A percentile compares a stretch with the other conserved stretches of the same genome.
Evolutionary conservation across 2,797 vertebrate genomes (phyloP).

Genomic region (Mergus octosetaceus): DNA sequence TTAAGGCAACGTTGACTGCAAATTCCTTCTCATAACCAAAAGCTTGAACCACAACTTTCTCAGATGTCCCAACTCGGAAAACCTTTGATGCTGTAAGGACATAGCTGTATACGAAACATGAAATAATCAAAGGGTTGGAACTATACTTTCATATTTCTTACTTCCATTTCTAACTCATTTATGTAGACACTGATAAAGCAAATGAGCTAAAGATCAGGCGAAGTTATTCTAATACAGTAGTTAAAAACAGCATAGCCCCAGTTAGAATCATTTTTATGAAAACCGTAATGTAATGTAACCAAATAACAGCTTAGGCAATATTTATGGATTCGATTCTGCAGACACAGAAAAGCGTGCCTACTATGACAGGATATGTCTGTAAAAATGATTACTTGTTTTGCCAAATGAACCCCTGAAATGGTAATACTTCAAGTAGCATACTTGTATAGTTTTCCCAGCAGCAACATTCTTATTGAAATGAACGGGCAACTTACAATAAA

Average conservation of each 20-base stretch:
- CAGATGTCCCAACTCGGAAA: slow-evolving; percentile 80
- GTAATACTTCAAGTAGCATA: background rate
- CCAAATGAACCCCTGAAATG: background rate
- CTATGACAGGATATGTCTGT: background rate
- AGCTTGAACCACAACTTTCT: slow-evolving; percentile 86
- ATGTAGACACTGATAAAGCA: fast-evolving
- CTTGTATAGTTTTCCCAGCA: background rate
- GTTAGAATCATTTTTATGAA: background rate
- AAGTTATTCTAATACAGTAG: background rate
- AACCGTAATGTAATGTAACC: background rate
- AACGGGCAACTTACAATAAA: background rate
- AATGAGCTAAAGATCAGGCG: background rate
- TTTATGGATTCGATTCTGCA: background rate
- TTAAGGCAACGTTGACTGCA: slow-evolving; percentile 77
- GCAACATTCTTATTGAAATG: background rate
- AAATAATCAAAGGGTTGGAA: background rate
- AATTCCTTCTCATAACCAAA: slow-evolving; percentile 82
- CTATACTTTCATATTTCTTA: background rate
- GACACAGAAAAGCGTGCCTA: background rate
- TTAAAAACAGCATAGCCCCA: background rate
- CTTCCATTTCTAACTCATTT: background rate
- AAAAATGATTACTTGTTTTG: background rate
- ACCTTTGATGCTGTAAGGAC: slow-evolving; percentile 87
- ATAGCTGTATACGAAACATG: slow-evolving; percentile 77
- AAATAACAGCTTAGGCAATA: background rate